These are phyloP conservation scores for Brotula barbata DNA, from an alignment of 2,797 vertebrate species.

Conservation along the genomic window DNA sequence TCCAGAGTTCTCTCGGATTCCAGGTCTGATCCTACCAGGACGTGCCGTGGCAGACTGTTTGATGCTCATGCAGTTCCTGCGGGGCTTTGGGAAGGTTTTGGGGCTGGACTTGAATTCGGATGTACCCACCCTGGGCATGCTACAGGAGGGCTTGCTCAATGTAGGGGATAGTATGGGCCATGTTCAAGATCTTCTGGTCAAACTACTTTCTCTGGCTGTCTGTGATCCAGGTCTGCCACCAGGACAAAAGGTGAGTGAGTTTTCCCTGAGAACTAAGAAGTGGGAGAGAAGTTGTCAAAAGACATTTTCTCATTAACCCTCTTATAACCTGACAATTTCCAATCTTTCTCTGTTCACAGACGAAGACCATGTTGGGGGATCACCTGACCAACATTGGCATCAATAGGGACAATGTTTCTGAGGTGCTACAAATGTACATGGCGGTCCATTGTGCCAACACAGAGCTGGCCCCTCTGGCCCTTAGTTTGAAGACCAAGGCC, in stretches of 20 bases:
- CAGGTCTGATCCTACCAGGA: slow-evolving; percentile 92
- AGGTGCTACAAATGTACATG: slow-evolving; percentile 98
- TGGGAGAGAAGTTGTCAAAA: neutral
- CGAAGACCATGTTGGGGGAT: slow-evolving; percentile 95
- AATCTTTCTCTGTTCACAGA: slow-evolving; percentile 73
- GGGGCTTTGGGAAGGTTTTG: slow-evolving; percentile 96
- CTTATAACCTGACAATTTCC: too few relatives aligned
- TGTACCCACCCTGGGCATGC: slow-evolving; percentile 89
- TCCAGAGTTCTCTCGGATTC: slow-evolving; percentile 91
- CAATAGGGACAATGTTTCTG: slow-evolving; percentile 97
- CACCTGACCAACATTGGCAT: slow-evolving; percentile 94
- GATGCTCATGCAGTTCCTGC: slow-evolving; percentile 98
- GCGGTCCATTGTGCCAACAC: slow-evolving; percentile 91
- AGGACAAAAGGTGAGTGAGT: slow-evolving; percentile 87
- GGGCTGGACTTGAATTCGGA: slow-evolving; percentile 89
- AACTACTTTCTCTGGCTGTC: slow-evolving; percentile 92
- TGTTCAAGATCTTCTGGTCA: slow-evolving; percentile 95
- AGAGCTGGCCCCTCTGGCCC: slow-evolving; percentile 80
- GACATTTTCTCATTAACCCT: neutral
- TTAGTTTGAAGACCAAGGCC: slow-evolving; percentile 96
- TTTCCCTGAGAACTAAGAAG: neutral
- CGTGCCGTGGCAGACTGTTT: slow-evolving; percentile 92
- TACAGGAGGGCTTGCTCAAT: slow-evolving; percentile 96
- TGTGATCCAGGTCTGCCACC: slow-evolving; percentile 95
- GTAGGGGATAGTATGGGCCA: slow-evolving; percentile 95